Evolutionary conservation across 2,888 invertebrate genomes (phyloP).

Genomic region (Leucophenga maculata): DNA sequence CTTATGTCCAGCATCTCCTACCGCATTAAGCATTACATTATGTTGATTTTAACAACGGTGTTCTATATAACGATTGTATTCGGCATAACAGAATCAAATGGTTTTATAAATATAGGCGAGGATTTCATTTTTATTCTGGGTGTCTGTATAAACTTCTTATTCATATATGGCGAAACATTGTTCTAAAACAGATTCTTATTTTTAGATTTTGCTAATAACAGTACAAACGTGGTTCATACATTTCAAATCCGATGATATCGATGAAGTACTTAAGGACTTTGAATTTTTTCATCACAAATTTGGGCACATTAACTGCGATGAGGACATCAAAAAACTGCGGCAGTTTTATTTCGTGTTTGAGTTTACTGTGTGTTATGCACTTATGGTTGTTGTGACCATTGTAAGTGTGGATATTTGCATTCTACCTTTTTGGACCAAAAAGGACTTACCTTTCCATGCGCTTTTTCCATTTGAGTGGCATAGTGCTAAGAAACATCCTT

Average conservation of each 20-base stretch:
- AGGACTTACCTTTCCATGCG: constrained; percentile 50
- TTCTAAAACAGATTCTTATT: not conserved
- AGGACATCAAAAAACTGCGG: constrained; percentile 44
- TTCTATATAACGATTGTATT: constrained; percentile 24
- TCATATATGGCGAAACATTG: no score
- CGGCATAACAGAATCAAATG: constrained; percentile 37
- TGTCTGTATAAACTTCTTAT: constrained; percentile 28
- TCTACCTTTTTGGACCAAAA: constrained; percentile 51
- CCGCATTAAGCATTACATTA: constrained; percentile 30
- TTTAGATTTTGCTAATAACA: not conserved
- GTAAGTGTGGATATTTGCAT: constrained; percentile 52
- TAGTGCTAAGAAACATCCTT: constrained; percentile 35
- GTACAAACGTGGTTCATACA: no score
- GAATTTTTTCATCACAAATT: constrained; percentile 31
- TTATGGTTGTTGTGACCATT: constrained; percentile 37
- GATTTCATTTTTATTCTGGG: constrained; percentile 48
- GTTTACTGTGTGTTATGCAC: constrained; percentile 33
- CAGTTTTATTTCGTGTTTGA: constrained; percentile 51
- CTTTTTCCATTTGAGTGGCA: constrained; percentile 56
- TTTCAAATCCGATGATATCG: no score
- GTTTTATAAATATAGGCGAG: constrained; percentile 46
- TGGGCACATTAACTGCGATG: not conserved
- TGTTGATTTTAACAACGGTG: constrained; percentile 31
- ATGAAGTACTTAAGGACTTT: constrained; percentile 20
- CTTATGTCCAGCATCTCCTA: constrained; percentile 27